Percentiles rank a stretch among this genome's conserved stretches.
These are phyloP conservation scores for Lydus trimaculatus DNA, from an alignment of 2,888 invertebrate genomes.

Conservation along the genomic window DNA sequence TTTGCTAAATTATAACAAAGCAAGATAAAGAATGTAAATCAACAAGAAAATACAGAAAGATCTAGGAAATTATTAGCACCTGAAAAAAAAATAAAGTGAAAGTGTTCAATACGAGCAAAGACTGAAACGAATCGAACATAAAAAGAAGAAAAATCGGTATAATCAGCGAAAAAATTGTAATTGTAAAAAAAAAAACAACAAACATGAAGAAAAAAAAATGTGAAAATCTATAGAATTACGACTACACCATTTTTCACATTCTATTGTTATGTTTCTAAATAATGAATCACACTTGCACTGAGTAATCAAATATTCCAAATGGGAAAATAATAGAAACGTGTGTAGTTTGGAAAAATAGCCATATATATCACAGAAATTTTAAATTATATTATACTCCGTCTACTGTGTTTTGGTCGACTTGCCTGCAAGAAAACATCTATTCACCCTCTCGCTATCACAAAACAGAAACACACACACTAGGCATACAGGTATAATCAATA, in stretches of 20 bases:
- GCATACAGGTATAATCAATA: too few species aligned
- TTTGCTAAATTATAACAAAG: too few species aligned
- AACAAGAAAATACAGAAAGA: not conserved
- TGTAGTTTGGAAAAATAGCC: not conserved
- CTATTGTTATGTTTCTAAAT: not conserved
- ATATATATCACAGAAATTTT: not conserved
- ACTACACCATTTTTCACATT: not conserved
- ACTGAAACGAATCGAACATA: not conserved
- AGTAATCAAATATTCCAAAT: not conserved
- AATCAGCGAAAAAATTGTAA: not conserved
- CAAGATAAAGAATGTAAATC: not conserved
- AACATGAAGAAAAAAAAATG: not conserved
- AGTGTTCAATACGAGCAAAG: not conserved
- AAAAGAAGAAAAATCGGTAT: not conserved
- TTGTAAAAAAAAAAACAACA: not conserved
- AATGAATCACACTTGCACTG: not conserved
- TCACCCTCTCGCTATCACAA: too few species aligned
- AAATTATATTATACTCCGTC: not conserved
- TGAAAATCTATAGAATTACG: not conserved
- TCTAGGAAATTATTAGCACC: not conserved
- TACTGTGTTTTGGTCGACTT: not conserved
- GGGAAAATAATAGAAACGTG: not conserved
- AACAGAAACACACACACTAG: too few species aligned
- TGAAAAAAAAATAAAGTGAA: not conserved
- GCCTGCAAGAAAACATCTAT: not conserved